These are phyloP conservation scores for Hipposideros larvatus DNA, from an alignment of 2,797 vertebrate genomes.

Conservation along the genomic window DNA sequence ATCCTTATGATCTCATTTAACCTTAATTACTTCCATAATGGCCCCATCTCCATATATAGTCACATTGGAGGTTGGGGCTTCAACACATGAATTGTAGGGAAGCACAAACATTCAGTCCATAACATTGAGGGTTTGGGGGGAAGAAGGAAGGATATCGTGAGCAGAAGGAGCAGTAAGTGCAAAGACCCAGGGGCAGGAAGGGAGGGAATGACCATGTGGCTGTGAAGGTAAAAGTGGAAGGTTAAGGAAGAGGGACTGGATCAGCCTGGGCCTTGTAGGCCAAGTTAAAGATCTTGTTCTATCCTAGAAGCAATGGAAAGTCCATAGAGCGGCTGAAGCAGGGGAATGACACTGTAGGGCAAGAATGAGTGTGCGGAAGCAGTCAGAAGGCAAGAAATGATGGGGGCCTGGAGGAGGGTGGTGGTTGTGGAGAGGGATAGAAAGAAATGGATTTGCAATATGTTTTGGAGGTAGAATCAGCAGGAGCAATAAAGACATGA, in stretches of 20 bases:
- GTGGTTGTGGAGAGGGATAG: neutral
- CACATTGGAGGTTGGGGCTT: neutral
- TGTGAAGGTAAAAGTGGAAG: neutral
- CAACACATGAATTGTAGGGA: neutral
- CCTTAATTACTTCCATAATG: neutral
- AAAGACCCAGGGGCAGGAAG: neutral
- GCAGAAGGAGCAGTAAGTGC: neutral
- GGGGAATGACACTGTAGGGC: neutral
- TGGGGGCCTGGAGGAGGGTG: neutral
- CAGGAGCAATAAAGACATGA: neutral
- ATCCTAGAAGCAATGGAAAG: neutral
- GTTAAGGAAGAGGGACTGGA: neutral
- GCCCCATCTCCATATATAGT: neutral
- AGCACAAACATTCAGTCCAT: neutral
- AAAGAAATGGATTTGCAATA: neutral
- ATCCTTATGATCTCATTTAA: neutral
- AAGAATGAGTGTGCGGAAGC: neutral
- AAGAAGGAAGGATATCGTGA: neutral
- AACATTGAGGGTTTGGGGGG: neutral
- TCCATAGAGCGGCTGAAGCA: neutral
- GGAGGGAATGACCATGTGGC: neutral
- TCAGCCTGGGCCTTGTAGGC: neutral
- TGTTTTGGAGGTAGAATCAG: neutral
- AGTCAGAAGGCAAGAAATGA: neutral
- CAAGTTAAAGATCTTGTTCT: constrained; percentile 4